Base-by-base conservation (phyloP, 35 echinoderm and acorn worm genomes). In the Lytechinus pictus region DNA sequence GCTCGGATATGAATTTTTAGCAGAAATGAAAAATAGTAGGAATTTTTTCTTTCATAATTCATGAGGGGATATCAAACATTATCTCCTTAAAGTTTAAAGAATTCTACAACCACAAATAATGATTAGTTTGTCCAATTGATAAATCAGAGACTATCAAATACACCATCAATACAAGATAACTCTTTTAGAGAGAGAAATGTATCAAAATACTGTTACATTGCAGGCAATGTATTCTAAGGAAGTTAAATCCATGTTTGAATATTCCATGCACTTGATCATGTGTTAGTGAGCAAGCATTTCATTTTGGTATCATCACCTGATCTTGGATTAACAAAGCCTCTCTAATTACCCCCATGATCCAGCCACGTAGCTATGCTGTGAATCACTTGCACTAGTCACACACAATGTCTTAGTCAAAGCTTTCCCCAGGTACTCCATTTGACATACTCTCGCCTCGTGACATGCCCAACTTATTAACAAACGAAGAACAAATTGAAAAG, bases 281-380 rank as follows among this genome's bases (percentile, higher is more conserved):
- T 24, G 66, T 14, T n/a, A 24, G 66, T 79, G 66, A 79, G 66
- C 66, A 79, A 79, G 66, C 14, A 79, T 79, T 79, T 79, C 66
- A 79, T 19, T 79, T 24, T 79, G 66, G 66, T 79, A n/a, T 79
- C 66, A 79, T 79, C 66, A 79, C 66, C 19, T 79, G 66, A 79
- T 79, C 66, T 79, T 7, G 66, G 66, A 79, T 79, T 79, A 79
- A 79, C 19, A 79, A 79, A 79, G 16, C 66, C n/a, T 79, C 66
- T 79, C 66, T 79, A 79, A 79, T 79, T 79, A 79, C 66, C 66
- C 66, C 66, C 66, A 6, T 79, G 66, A 79, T 79, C 66, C 66
- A 79, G 6, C 21, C 66, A 79, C 66, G 66, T 79, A 79, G 66
- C 21, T 24, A 79, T 79, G 66, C 21, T 7, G 8, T 79, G 66